phyloP scores from a whole-genome alignment of 2,888 invertebrate genomes.

The Ectropis crepuscularia region DNA sequence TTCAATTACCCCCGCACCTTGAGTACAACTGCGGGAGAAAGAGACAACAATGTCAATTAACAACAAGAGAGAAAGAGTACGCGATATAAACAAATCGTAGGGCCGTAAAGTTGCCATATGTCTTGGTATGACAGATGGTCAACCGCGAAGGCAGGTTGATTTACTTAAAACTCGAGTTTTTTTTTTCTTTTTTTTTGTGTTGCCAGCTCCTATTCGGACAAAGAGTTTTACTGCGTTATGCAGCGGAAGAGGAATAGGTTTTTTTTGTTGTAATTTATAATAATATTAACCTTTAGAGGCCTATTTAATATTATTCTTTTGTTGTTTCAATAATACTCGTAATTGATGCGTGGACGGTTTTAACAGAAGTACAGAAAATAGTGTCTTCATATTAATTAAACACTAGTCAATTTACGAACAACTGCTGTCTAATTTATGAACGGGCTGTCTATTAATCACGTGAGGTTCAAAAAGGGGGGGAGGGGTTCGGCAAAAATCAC shows the following conservation, averaged over 20 bases:
- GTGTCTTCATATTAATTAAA: too few species aligned
- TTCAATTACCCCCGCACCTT: conserved; percentile 77
- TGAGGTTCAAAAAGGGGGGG: too few species aligned
- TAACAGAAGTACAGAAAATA: too few species aligned
- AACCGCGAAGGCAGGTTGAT: conserved; percentile 70
- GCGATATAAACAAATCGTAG: conserved; percentile 77
- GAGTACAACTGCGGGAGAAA: conserved; percentile 68
- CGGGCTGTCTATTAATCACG: too few species aligned
- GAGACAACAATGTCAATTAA: conserved; percentile 45
- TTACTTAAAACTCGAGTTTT: conserved; percentile 48
- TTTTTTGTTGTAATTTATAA: neutral
- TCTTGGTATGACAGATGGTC: conserved; percentile 75
- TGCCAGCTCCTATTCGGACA: conserved; percentile 8
- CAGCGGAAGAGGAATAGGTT: conserved; percentile 5
- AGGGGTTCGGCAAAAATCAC: too few species aligned
- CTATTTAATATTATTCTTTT: neutral
- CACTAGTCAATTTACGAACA: too few species aligned
- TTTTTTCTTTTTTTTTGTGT: conserved; percentile 15
- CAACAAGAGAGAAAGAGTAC: conserved; percentile 50
- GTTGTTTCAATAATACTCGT: neutral
- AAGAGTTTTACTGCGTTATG: conserved; percentile 6
- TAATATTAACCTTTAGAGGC: neutral
- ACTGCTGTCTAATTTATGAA: too few species aligned
- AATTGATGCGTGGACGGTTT: too few species aligned
- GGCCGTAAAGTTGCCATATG: conserved; percentile 75